Evolutionary conservation across 1,140 invertebrate species (phyloP).

Genomic region (Coenobita brevimanus): DNA sequence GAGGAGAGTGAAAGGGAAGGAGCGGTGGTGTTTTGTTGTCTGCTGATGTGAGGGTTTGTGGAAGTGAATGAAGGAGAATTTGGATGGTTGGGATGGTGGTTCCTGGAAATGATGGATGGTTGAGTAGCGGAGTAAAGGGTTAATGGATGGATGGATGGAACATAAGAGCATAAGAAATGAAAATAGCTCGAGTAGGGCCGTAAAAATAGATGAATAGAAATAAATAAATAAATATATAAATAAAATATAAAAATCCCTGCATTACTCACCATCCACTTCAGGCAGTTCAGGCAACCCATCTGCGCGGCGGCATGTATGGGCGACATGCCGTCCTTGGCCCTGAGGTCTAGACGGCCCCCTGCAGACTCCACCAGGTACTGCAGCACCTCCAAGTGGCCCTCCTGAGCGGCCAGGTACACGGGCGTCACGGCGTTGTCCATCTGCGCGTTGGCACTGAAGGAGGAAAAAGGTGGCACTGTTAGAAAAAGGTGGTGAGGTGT

Average conservation of each 20-base stretch:
- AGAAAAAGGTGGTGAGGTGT: too few species aligned
- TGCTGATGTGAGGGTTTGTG: too few species aligned
- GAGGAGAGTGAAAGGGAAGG: too few species aligned
- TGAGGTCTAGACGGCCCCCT: conserved; percentile 82
- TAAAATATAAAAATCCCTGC: neutral
- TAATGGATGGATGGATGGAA: too few species aligned
- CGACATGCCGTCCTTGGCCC: conserved; percentile 91
- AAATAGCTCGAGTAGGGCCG: too few species aligned
- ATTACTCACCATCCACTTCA: conserved; percentile 89
- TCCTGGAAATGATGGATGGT: too few species aligned
- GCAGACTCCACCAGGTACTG: conserved; percentile 87
- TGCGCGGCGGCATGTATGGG: conserved; percentile 90
- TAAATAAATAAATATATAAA: neutral
- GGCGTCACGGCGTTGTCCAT: conserved; percentile 93
- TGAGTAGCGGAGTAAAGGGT: too few species aligned
- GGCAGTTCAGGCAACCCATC: conserved; percentile 88
- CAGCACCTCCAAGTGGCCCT: conserved; percentile 88
- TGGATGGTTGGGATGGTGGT: too few species aligned
- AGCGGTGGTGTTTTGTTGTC: too few species aligned
- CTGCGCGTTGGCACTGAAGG: conserved; percentile 84
- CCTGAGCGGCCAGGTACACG: conserved; percentile 91
- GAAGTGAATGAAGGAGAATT: too few species aligned
- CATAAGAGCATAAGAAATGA: too few species aligned
- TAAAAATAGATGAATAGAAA: neutral
- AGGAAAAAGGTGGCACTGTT: too few species aligned